A percentile compares a stretch with the other conserved stretches of the same genome.
Evolutionary conservation across 2,113 vertebrate genomes (phyloP).

Genomic region (Telmatochromis sp.): DNA sequence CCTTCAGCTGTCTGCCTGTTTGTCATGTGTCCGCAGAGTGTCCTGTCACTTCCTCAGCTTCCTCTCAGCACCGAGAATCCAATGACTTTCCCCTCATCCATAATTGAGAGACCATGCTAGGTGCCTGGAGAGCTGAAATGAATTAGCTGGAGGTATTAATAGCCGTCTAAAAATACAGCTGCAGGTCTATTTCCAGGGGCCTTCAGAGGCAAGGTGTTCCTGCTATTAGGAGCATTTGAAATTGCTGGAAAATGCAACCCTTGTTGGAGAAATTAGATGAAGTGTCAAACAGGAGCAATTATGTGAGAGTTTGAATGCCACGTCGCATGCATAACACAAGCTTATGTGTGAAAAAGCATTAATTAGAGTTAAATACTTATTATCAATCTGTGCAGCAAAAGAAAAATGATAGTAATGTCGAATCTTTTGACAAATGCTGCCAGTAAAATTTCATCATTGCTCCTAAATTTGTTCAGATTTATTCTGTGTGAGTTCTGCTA

Average conservation of each 20-base stretch:
- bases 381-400: neutral
- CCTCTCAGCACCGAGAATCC: slow-evolving; percentile 57
- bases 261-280: neutral
- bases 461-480: neutral
- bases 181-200: slow-evolving; percentile 58
- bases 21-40: slow-evolving; percentile 34
- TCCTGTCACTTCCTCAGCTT: slow-evolving; percentile 45
- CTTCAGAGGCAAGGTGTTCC: slow-evolving; percentile 38
- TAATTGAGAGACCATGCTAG: slow-evolving; percentile 70
- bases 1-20: slow-evolving; percentile 41
- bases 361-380: neutral
- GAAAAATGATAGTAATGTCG: neutral
- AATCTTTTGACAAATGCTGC: neutral
- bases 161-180: slow-evolving; percentile 69
- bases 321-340: neutral
- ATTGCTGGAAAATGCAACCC: neutral
- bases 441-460: neutral
- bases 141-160: slow-evolving; percentile 73
- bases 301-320: neutral
- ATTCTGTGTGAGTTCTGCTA: slow-evolving; percentile 1
- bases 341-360: neutral
- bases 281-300: neutral
- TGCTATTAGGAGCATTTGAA: slow-evolving; percentile 20
- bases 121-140: slow-evolving; percentile 67
- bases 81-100: slow-evolving; percentile 72